These are phyloP conservation scores for Drosophila nikananu DNA, from an alignment of 1,140 invertebrate genomes.

Conservation along the genomic window DNA sequence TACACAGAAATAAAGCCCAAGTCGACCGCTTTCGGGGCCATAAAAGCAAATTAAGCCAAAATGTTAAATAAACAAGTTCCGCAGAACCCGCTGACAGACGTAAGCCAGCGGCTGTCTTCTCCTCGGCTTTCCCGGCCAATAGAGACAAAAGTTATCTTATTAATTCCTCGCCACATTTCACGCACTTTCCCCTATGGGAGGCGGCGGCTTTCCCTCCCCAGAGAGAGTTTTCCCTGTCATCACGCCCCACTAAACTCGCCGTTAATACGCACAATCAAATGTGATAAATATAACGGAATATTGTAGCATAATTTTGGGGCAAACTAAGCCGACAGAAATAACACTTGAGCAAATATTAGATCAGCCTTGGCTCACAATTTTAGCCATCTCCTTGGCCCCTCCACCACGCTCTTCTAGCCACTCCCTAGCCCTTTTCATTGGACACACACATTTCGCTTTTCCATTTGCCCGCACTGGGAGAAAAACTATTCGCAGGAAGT, in stretches of 20 bases:
- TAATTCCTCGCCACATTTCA: slow-evolving; percentile 66
- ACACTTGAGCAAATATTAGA: slow-evolving; percentile 80
- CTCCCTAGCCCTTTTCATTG: slow-evolving; percentile 3
- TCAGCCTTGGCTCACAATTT: slow-evolving; percentile 53
- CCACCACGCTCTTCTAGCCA: neutral
- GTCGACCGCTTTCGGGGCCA: slow-evolving; percentile 54
- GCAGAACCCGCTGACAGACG: slow-evolving; percentile 50
- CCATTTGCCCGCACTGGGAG: slow-evolving; percentile 48
- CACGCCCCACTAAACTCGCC: slow-evolving; percentile 63
- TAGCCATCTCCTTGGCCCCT: neutral
- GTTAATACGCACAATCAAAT: slow-evolving; percentile 83
- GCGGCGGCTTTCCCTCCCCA: neutral
- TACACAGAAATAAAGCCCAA: slow-evolving; percentile 73
- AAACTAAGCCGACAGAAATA: slow-evolving; percentile 81
- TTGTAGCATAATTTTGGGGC: slow-evolving; percentile 76
- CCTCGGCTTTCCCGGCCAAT: neutral
- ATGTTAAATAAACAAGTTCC: slow-evolving; percentile 83
- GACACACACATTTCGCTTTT: slow-evolving; percentile 50
- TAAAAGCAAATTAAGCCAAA: slow-evolving; percentile 84
- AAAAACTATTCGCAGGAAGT: neutral
- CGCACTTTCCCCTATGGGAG: slow-evolving; percentile 22
- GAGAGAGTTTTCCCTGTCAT: slow-evolving; percentile 31
- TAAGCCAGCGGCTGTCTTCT: slow-evolving; percentile 39
- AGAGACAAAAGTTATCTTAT: slow-evolving; percentile 78
- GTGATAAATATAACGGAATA: slow-evolving; percentile 82